Evolutionary conservation across 2,888 invertebrate genomes (phyloP).

Genomic region (Luperina testacea): DNA sequence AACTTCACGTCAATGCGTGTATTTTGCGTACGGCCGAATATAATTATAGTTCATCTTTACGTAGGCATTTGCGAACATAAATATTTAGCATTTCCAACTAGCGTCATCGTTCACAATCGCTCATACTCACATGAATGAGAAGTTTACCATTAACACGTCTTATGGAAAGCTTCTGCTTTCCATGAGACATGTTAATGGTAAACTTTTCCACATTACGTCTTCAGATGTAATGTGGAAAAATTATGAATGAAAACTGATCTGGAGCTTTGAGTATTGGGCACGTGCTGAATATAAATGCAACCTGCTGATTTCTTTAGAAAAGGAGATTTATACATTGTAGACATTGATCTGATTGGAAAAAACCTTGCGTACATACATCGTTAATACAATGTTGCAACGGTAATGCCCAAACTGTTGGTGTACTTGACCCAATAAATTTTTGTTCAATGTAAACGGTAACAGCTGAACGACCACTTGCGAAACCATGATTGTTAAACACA

Average conservation of each 20-base stretch:
- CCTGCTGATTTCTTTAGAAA: conserved; percentile 8
- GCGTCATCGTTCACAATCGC: conserved; percentile 52
- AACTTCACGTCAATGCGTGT: no score
- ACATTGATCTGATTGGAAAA: conserved; percentile 34
- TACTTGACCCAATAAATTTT: conserved; percentile 61
- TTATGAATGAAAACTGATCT: conserved; percentile 21
- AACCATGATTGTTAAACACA: conserved; percentile 51
- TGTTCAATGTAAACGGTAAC: conserved; percentile 43
- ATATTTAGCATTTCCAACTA: conserved; percentile 56
- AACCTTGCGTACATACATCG: conserved; percentile 20
- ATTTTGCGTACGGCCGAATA: no score
- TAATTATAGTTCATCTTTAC: conserved; percentile 60
- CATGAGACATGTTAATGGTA: neutral
- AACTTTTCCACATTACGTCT: neutral
- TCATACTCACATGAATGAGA: conserved; percentile 53
- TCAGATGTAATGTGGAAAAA: conserved; percentile 35
- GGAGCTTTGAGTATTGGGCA: neutral
- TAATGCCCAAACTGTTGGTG: conserved; percentile 35
- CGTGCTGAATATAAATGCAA: conserved; percentile 22
- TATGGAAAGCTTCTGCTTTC: conserved; percentile 17
- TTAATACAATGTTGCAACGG: conserved; percentile 36
- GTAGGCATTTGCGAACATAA: conserved; percentile 57
- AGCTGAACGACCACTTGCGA: conserved; percentile 49
- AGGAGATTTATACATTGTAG: conserved; percentile 22
- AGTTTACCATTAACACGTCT: conserved; percentile 40